Evolutionary conservation across 2,888 invertebrate genomes (phyloP).

Genomic region (Pycnomerus fuliginosus): DNA sequence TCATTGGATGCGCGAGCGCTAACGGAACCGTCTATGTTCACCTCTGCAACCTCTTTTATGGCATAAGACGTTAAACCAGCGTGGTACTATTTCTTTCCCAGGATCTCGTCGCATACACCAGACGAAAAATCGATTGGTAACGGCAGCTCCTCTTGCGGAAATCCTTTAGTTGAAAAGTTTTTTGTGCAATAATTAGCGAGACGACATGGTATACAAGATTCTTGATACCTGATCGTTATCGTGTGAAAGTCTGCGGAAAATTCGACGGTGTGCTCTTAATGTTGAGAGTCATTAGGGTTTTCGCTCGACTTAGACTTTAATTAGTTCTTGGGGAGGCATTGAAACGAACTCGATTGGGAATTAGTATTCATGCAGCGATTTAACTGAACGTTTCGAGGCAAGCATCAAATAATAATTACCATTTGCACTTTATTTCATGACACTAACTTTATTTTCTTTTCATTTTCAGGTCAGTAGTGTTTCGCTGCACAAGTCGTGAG

Average conservation of each 20-base stretch:
- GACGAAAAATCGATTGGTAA: conserved; percentile 12
- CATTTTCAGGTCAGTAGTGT: too few species aligned
- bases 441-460: too few species aligned
- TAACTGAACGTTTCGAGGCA: too few species aligned
- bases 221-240: conserved; percentile 7
- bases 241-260: conserved; percentile 16
- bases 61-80: conserved; percentile 11
- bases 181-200: conserved; percentile 3
- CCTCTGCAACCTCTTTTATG: conserved; percentile 18
- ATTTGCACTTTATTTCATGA: too few species aligned
- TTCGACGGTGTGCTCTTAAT: conserved; percentile 8
- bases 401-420: too few species aligned
- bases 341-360: conserved; percentile 1
- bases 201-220: conserved; percentile 8
- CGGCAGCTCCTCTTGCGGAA: conserved; percentile 6
- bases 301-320: conserved; percentile 4
- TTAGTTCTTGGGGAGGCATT: conserved; percentile 4
- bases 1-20: conserved; percentile 7
- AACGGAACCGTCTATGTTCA: conserved; percentile 14
- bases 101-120: conserved; percentile 4
- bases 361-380: too few species aligned
- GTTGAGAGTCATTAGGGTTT: conserved; percentile 10
- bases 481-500: too few species aligned
- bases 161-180: conserved; percentile 4
- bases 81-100: conserved; percentile 15